Percentiles rank a stretch among this genome's conserved stretches.
phyloP scores from a whole-genome alignment of 2,797 vertebrate genomes.

The Crenuchus spilurus region DNA sequence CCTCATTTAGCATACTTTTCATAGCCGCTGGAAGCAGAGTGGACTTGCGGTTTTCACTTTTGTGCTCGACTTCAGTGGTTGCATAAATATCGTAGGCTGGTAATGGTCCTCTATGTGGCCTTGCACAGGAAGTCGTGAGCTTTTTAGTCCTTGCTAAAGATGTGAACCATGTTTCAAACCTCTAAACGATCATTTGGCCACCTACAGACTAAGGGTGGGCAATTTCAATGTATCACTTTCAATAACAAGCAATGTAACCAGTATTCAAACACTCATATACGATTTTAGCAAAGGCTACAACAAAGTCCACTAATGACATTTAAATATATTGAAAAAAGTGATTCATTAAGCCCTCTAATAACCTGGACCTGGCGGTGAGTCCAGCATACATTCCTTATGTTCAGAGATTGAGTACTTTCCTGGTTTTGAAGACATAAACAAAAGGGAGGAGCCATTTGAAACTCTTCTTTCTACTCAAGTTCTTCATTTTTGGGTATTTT shows the following conservation, averaged over 20 bases:
- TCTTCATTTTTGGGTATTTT: too few relatives aligned
- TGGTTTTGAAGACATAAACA: too few relatives aligned
- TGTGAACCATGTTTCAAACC: background rate
- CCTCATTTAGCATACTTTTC: constrained; percentile 18
- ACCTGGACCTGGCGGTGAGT: too few relatives aligned
- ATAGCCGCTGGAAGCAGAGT: constrained; percentile 14
- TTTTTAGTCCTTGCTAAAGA: constrained; percentile 3
- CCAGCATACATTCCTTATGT: too few relatives aligned
- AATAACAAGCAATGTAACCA: background rate
- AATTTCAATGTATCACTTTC: background rate
- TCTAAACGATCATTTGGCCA: background rate
- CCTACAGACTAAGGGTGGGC: too few relatives aligned
- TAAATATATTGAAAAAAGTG: background rate
- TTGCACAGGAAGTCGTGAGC: background rate
- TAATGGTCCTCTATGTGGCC: background rate
- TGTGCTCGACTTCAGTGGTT: background rate
- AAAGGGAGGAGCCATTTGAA: too few relatives aligned
- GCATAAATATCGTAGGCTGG: background rate
- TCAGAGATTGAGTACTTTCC: too few relatives aligned
- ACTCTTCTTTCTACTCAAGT: too few relatives aligned
- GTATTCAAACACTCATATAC: background rate
- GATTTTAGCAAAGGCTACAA: background rate
- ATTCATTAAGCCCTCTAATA: too few relatives aligned
- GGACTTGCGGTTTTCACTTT: background rate
- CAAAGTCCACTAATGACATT: background rate